Base-by-base conservation (phyloP, 2,888 invertebrate species). In the Gortyna flavago region DNA sequence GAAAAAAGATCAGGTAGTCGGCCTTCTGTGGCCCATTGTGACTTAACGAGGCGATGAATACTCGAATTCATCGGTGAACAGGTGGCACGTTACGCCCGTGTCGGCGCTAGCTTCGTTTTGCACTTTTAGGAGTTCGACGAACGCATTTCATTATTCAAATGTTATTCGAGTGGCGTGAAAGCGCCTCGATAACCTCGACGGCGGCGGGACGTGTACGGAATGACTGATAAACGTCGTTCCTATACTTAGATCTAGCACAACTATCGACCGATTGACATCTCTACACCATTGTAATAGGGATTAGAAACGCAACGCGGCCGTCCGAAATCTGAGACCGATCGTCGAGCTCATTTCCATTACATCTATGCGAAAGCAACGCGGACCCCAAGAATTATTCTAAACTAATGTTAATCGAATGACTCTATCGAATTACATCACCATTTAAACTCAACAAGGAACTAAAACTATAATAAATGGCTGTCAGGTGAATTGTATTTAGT, bases 141-240 rank as follows among this genome's bases (percentile, higher is more conserved):
- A 95, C 95, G 94, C 91, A 88, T 91, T 90, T 93, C 92, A 94
- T 94, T 96, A 95, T 95, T 95, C 94, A 94, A 96, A 96, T 96
- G 93, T 91, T 94, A 95, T 95, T 95, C 95, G 92, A 93, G 91
- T 90, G 93, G 94, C 95, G 95, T 95, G 95, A 96, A 96, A 96
- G 95, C 88, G 84, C 92, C 91, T 93, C 94, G 94, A 94, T 95
- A 95, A 95, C 94, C 95, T 93, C 94, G 92, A 83, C 90, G 88
- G 85, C 89, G 81, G 84, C 87, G 89, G 84, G 89, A 95, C 96
- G 95, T 95, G 96, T 80, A 89, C 90, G 66, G 96, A 93, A 93
- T 95, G 87, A 90, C 90, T 93, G 93, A 95, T 94, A 93, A 92
- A 93, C 91, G 85, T 89, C 86, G 84, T 88, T 90, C 88, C 90